phyloP scores from a whole-genome alignment of 2,888 invertebrate genomes.

The Ormyrus pomaceus region DNA sequence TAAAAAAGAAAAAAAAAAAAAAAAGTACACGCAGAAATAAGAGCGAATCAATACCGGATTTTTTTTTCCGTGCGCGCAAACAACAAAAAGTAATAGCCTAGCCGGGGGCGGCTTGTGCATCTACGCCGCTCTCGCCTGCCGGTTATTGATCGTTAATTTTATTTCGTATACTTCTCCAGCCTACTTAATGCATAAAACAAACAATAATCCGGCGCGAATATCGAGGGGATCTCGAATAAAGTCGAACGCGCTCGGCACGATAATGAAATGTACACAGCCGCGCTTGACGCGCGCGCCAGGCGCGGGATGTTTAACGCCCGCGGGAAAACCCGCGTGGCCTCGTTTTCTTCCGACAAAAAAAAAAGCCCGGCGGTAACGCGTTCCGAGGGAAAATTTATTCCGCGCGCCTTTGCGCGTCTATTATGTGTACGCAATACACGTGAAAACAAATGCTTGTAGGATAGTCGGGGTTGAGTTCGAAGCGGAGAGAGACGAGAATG shows the following conservation, averaged over 20 bases:
- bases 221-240: constrained; percentile 47
- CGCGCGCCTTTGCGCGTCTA: too few species aligned
- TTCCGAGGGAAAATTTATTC: too few species aligned
- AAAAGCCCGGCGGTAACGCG: too few species aligned
- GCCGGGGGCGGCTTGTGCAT: neutral
- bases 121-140: neutral
- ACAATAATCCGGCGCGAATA: constrained; percentile 37
- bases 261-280: constrained; percentile 24
- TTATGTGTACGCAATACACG: too few species aligned
- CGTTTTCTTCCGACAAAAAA: too few species aligned
- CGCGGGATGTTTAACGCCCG: constrained; percentile 5
- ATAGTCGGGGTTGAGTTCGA: too few species aligned
- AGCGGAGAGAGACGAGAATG: too few species aligned
- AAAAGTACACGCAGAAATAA: too few species aligned
- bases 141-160: constrained; percentile 30
- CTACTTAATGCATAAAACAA: constrained; percentile 40
- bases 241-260: neutral
- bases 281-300: neutral
- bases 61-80: neutral
- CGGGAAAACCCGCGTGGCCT: too few species aligned
- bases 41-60: neutral
- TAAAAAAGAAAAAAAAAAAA: too few species aligned
- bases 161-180: constrained; percentile 6
- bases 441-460: too few species aligned
- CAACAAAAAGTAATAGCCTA: neutral